phyloP scores from a whole-genome alignment of 2,113 vertebrate genomes.

The Esox niger region DNA sequence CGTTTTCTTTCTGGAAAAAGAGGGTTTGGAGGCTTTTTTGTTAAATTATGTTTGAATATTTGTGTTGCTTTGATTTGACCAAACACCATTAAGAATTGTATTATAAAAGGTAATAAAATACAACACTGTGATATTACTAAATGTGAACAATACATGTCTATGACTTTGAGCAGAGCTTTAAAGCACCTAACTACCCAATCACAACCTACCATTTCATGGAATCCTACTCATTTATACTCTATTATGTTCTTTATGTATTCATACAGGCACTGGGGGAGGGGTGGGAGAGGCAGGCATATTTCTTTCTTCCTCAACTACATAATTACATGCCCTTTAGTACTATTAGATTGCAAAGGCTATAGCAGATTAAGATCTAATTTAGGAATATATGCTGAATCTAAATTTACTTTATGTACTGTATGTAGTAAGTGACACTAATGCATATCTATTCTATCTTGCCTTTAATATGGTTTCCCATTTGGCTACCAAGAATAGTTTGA shows the following conservation, averaged over 20 bases:
- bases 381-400: not conserved
- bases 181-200: not conserved
- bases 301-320: not conserved
- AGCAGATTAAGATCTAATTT: too few relatives aligned
- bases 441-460: too few relatives aligned
- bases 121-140: not conserved
- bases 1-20: too few relatives aligned
- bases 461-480: too few relatives aligned
- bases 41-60: too few relatives aligned
- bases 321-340: not conserved
- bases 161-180: not conserved
- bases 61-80: too few relatives aligned
- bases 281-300: not conserved
- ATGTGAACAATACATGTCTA: not conserved
- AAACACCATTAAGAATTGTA: too few relatives aligned
- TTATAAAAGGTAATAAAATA: too few relatives aligned
- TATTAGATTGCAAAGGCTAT: not conserved
- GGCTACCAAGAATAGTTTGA: too few relatives aligned
- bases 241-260: constrained; percentile 1
- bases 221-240: not conserved
- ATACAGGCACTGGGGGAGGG: not conserved
- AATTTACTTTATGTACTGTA: too few relatives aligned
- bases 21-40: too few relatives aligned
- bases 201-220: not conserved
- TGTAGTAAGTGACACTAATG: too few relatives aligned